These are phyloP conservation scores for Andinoacara biseriatus DNA, from an alignment of 2,113 vertebrate genomes.

Conservation along the genomic window DNA sequence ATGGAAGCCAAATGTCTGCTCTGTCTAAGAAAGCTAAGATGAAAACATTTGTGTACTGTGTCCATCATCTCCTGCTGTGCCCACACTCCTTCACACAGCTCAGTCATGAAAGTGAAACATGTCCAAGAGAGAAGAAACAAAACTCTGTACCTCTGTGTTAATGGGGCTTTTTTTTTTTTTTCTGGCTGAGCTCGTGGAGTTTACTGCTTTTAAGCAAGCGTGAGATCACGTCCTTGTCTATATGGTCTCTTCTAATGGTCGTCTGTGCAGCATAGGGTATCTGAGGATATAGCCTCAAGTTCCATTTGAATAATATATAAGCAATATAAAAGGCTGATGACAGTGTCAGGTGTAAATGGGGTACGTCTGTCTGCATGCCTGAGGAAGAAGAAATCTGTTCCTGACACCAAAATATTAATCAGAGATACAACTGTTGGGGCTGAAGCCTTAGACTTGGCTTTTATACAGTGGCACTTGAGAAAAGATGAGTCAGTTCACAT, in stretches of 20 bases:
- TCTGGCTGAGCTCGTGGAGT: neutral
- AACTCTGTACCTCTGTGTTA: neutral
- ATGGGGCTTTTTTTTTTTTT: neutral
- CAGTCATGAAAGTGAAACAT: conserved; percentile 29
- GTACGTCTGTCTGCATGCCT: neutral
- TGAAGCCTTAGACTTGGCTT: neutral
- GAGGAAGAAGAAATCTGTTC: conserved; percentile 4
- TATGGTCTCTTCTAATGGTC: neutral
- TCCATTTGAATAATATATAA: conserved; percentile 13
- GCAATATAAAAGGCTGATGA: neutral
- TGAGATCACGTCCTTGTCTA: conserved; percentile 5
- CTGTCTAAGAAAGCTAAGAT: conserved; percentile 26
- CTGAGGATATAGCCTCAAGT: neutral
- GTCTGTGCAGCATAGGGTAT: neutral
- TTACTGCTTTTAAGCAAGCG: neutral
- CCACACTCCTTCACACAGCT: conserved; percentile 26
- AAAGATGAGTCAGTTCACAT: conserved; percentile 31
- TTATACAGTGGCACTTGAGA: conserved; percentile 5
- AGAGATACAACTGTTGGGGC: conserved; percentile 6
- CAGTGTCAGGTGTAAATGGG: conserved; percentile 5
- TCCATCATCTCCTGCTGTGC: conserved; percentile 34
- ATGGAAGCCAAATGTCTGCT: conserved; percentile 10
- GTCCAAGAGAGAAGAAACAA: conserved; percentile 3
- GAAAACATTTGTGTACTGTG: conserved; percentile 28
- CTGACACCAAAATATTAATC: conserved; percentile 4